Evolutionary conservation across 2,888 invertebrate genomes (phyloP), one percentile per base, ranked within the genome.

Genomic region (Zootermopsis nevadensis): DNA sequence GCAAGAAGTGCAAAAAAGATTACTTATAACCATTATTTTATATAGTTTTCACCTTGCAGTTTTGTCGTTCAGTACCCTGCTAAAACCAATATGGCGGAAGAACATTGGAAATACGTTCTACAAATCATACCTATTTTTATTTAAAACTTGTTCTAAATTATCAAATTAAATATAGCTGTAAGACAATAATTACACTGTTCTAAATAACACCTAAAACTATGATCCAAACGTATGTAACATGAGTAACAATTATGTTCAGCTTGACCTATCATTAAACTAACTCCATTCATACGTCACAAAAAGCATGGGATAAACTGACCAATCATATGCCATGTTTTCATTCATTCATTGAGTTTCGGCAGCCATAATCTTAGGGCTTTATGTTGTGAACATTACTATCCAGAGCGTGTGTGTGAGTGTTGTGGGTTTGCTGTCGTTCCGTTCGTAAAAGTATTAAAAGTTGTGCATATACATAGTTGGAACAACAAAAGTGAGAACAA

Each of bases 311-410:
- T 24, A 30, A n/a, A 53, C 31, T 48, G 38, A 76, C 85, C 85
- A 85, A 85, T 85, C 84, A 67, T 67, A 77, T 33, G 27, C 35
- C 66, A 55, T 82, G 82, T 85, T 85, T 84, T 82, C 84, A 83
- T 83, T 83, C 85, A 85, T 85, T 84, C 85, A 85, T 85, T 83
- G 82, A 85, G 81, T 83, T 38, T 69, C 83, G 85, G 83, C 85
- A 84, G 84, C 85, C 84, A 85, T 84, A 85, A 85, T 85, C 85
- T 85, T 81, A 81, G 38, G 76, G 84, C 81, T 84, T 77, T 82
- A 80, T 81, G 84, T 84, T 83, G 83, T 83, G 83, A 79, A 77
- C 76, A 81, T 48, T 83, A 77, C 82, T 69, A 77, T 77, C 35
- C 48, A 55, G 81, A 82, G 83, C 33, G 83, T 80, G 83, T 83